Evolutionary conservation across 1,140 invertebrate genomes (phyloP), one percentile per base, ranked within the genome.

Genomic region (Drosophila eugracilis): DNA sequence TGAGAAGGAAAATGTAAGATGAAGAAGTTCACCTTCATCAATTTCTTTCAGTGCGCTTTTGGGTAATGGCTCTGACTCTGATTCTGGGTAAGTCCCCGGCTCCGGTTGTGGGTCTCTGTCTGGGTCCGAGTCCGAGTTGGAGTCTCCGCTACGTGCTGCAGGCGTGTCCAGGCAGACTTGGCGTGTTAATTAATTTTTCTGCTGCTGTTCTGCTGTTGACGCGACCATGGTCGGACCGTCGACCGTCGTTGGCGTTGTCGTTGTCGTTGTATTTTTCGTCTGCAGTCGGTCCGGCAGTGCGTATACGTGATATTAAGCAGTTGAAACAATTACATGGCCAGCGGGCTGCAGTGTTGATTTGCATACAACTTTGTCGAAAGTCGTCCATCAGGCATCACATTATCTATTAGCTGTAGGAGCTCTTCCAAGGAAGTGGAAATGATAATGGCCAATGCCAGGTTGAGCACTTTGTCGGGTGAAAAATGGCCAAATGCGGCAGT

Each of bases 221-320:
- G 75, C 28, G 52, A 14, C 57, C 69, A 59, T 44, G 53, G 48
- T n/a, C 22, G 50, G 34, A 12, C 12, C 30, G 10, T 9, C 30
- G 10, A 9, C 30, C 30, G 39, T 37, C 41, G 44, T 42, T 9
- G 37, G 17, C 39, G 9, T n/a, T n/a, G 36, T 34, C 55, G 39
- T 42, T 9, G 37, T 39, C 39, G 9, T n/a, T n/a, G n/a, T n/a
- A n/a, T 41, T n/a, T 42, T 42, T 22, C 4, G 22, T 36, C 34
- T 21, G 10, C 55, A 58, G 30, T n/a, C 48, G 21, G 70, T 30
- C 34, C 22, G 44, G 26, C 72, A 12, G 28, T 85, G 73, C 80
- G 81, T 85, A 86, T 86, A 73, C 81, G 53, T 86, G 66, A 85
- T 80, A 73, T 74, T 42, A 76, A 74, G 70, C 70, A 74, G 72